Evolutionary conservation across 2,888 invertebrate species (phyloP).

Genomic region (Polydrusus cervinus): DNA sequence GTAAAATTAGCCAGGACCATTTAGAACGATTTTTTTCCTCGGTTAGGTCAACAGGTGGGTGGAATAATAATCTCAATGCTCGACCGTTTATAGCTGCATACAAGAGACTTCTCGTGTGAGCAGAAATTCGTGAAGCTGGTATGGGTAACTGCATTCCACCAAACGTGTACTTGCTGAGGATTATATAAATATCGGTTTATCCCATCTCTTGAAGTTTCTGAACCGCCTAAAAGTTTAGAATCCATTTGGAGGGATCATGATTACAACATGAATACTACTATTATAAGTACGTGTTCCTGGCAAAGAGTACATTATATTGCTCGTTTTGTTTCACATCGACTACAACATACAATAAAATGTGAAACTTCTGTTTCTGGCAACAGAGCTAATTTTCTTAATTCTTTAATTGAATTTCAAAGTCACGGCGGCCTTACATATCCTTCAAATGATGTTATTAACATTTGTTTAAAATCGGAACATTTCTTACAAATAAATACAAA

Average conservation of each 20-base stretch:
- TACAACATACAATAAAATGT: slow-evolving; percentile 19
- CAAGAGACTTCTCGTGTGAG: slow-evolving; percentile 48
- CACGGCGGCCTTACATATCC: slow-evolving; percentile 36
- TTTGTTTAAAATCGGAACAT: slow-evolving; percentile 23
- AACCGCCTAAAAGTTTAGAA: neutral
- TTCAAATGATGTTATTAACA: slow-evolving; percentile 35
- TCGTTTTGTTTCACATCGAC: slow-evolving; percentile 26
- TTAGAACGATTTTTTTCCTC: slow-evolving; percentile 52
- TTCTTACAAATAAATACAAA: neutral
- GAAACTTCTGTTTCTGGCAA: slow-evolving; percentile 9
- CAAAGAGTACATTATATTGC: slow-evolving; percentile 45
- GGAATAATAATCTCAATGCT: slow-evolving; percentile 56
- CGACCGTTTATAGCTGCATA: slow-evolving; percentile 50
- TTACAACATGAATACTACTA: slow-evolving; percentile 27
- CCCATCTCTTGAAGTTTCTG: neutral
- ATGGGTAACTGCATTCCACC: slow-evolving; percentile 50
- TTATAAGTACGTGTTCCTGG: slow-evolving; percentile 22
- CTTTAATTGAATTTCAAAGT: slow-evolving; percentile 29
- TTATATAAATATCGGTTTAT: slow-evolving; percentile 7
- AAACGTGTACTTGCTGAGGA: slow-evolving; percentile 10
- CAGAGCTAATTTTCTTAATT: slow-evolving; percentile 17
- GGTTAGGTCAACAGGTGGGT: slow-evolving; percentile 51
- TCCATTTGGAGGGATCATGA: slow-evolving; percentile 23
- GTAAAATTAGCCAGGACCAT: slow-evolving; percentile 51
- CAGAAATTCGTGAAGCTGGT: slow-evolving; percentile 40